Percentiles rank a stretch among this genome's conserved stretches.
phyloP scores from a whole-genome alignment of 2,888 invertebrate species.

The Clitarchus hookeri region DNA sequence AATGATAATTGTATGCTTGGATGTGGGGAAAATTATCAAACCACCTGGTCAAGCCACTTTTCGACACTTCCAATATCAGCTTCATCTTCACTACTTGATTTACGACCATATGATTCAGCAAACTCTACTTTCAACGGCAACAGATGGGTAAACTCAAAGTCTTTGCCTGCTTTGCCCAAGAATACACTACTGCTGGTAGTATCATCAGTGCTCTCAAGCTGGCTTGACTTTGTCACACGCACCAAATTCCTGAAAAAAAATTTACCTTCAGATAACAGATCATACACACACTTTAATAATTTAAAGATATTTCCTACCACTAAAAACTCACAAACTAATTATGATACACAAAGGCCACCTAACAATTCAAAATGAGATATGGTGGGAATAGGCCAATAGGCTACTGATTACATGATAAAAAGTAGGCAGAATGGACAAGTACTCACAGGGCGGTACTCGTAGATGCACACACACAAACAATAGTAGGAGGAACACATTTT shows the following conservation, averaged over 20 bases:
- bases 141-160: conserved; percentile 82
- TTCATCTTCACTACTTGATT: conserved; percentile 62
- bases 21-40: conserved; percentile 33
- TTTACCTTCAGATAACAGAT: not conserved
- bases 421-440: too few species aligned
- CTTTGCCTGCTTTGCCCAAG: conserved; percentile 77
- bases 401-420: too few species aligned
- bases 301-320: too few species aligned
- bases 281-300: too few species aligned
- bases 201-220: conserved; percentile 76
- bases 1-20: too few species aligned
- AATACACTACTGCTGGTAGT: conserved; percentile 62
- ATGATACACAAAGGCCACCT: too few species aligned
- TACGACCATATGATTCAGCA: conserved; percentile 65
- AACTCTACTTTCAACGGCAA: conserved; percentile 69
- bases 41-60: conserved; percentile 73
- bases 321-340: too few species aligned
- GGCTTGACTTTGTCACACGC: conserved; percentile 79
- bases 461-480: too few species aligned
- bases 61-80: conserved; percentile 67
- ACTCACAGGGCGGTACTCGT: too few species aligned
- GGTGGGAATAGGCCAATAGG: too few species aligned
- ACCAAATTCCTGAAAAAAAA: conserved; percentile 71
- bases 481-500: too few species aligned
- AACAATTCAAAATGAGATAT: too few species aligned